These are phyloP conservation scores for Brachyptera risi DNA, from an alignment of 2,888 invertebrate genomes.

Conservation along the genomic window DNA sequence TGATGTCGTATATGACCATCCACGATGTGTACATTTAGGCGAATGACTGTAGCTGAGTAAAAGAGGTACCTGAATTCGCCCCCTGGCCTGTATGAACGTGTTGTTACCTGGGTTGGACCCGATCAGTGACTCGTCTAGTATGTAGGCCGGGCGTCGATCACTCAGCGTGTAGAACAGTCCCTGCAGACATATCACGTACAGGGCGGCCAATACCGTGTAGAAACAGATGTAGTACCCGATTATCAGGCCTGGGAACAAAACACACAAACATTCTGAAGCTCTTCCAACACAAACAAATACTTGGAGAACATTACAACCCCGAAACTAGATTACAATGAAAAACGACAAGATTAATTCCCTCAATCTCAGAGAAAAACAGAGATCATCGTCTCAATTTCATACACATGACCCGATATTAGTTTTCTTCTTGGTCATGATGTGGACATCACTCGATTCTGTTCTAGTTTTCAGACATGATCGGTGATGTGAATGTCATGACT, in stretches of 20 bases:
- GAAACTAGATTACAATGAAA: not conserved
- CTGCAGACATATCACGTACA: slow-evolving; percentile 84
- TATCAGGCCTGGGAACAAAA: slow-evolving; percentile 66
- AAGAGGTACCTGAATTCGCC: no score
- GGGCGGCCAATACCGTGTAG: slow-evolving; percentile 74
- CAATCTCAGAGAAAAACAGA: no score
- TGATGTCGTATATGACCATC: no score
- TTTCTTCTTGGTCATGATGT: no score
- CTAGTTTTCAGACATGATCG: no score
- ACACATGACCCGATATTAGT: no score
- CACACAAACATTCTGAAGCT: not conserved
- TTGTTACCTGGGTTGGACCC: slow-evolving; percentile 64
- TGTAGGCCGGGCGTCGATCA: slow-evolving; percentile 68
- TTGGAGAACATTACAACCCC: not conserved
- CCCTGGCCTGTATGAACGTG: no score
- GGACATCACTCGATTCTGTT: no score
- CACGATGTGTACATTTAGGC: no score
- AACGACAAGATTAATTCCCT: not conserved
- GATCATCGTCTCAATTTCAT: no score
- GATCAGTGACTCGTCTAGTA: slow-evolving; percentile 71
- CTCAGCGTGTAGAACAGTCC: slow-evolving; percentile 70
- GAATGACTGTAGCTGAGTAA: no score
- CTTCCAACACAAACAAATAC: not conserved
- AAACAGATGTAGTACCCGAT: slow-evolving; percentile 82
- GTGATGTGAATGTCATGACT: no score